phyloP scores from a whole-genome alignment of 1,140 invertebrate genomes.

The Bombus picipes region DNA sequence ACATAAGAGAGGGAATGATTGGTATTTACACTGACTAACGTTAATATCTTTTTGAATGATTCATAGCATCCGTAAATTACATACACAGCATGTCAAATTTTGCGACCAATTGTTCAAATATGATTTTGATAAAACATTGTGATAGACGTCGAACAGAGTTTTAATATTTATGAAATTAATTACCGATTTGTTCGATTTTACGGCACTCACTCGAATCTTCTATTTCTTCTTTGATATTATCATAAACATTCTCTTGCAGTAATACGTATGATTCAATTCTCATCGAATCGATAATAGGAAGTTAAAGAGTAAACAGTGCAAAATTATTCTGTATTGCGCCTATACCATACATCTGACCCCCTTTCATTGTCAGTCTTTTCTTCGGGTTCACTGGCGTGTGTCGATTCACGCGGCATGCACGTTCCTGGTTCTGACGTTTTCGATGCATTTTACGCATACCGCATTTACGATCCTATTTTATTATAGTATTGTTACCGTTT shows the following conservation, averaged over 20 bases:
- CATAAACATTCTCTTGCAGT: background rate
- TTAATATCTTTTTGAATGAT: background rate
- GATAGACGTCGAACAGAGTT: too few species aligned
- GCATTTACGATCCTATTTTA: slow-evolving; percentile 27
- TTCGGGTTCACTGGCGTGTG: slow-evolving; percentile 52
- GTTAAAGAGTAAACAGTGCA: background rate
- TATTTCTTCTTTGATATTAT: background rate
- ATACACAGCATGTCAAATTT: too few species aligned
- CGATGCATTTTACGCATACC: slow-evolving; percentile 45
- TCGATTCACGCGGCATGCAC: slow-evolving; percentile 49
- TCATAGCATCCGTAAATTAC: background rate
- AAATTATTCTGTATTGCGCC: slow-evolving; percentile 32
- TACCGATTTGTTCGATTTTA: background rate
- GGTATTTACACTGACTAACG: background rate
- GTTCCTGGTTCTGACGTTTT: slow-evolving; percentile 42
- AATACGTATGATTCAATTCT: background rate
- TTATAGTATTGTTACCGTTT: slow-evolving; percentile 18
- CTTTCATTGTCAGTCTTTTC: slow-evolving; percentile 55
- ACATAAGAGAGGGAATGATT: background rate
- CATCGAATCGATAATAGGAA: slow-evolving; percentile 12
- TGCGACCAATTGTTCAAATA: too few species aligned
- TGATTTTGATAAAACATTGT: too few species aligned
- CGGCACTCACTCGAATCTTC: background rate
- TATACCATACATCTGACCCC: slow-evolving; percentile 42
- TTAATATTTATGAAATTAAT: too few species aligned